phyloP scores from a whole-genome alignment of 2,888 invertebrate species.

The Stenotaenia linearis region DNA sequence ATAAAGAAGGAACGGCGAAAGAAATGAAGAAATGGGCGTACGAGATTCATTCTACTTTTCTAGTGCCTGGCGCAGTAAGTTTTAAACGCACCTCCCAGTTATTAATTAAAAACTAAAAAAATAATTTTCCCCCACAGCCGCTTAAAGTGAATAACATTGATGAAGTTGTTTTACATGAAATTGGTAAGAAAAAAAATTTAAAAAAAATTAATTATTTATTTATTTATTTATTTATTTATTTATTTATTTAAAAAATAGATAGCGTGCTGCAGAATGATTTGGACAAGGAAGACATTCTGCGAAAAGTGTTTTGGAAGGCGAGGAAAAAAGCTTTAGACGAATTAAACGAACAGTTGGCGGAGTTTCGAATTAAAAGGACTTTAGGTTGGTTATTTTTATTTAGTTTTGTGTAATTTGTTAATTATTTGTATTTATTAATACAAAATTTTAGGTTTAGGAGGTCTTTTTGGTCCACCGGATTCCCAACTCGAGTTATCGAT shows the following conservation, averaged over 20 bases:
- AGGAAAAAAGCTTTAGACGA: slow-evolving; percentile 76
- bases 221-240: neutral
- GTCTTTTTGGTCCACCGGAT: slow-evolving; percentile 82
- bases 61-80: slow-evolving; percentile 79
- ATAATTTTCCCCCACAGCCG: slow-evolving; percentile 57
- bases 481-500: slow-evolving; percentile 69
- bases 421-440: neutral
- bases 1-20: slow-evolving; percentile 74
- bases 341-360: slow-evolving; percentile 69
- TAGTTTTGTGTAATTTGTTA: neutral
- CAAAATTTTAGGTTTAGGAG: slow-evolving; percentile 62
- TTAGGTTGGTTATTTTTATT: slow-evolving; percentile 50
- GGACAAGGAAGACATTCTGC: slow-evolving; percentile 82
- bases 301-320: slow-evolving; percentile 81
- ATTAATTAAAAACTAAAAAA: no score
- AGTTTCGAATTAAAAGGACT: slow-evolving; percentile 81
- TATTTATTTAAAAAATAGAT: slow-evolving; percentile 47
- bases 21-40: slow-evolving; percentile 98
- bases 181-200: slow-evolving; percentile 50
- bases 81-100: no score
- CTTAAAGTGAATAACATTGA: slow-evolving; percentile 71
- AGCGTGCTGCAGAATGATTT: slow-evolving; percentile 73
- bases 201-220: slow-evolving; percentile 24
- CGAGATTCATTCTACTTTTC: slow-evolving; percentile 94
- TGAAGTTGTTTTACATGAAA: slow-evolving; percentile 81